These are phyloP conservation scores for Anguilla japonica DNA, from an alignment of 2,113 vertebrate species.

Conservation along the genomic window DNA sequence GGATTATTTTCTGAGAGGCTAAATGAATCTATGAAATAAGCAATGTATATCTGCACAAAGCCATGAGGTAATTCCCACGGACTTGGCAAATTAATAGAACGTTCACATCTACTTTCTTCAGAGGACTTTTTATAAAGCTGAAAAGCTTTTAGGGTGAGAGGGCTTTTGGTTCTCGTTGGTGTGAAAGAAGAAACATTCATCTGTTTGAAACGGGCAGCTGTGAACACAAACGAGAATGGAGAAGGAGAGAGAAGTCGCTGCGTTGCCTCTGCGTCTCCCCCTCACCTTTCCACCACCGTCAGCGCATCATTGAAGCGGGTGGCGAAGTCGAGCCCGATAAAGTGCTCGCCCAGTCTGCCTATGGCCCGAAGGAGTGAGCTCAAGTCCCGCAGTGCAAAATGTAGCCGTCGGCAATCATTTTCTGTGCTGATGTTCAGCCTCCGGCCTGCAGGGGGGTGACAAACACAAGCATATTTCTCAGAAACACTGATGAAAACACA, in stretches of 20 bases:
- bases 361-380: slow-evolving; percentile 93
- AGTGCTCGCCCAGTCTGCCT: slow-evolving; percentile 90
- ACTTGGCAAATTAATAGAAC: background rate
- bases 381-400: slow-evolving; percentile 91
- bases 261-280: background rate
- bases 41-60: background rate
- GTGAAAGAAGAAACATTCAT: background rate
- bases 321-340: slow-evolving; percentile 88
- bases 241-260: background rate
- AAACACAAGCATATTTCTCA: background rate
- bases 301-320: slow-evolving; percentile 86
- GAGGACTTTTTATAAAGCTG: too few species aligned
- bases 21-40: background rate
- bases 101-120: background rate
- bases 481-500: background rate
- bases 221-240: background rate
- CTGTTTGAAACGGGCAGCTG: background rate
- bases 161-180: background rate
- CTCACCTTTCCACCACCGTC: slow-evolving; percentile 90
- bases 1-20: background rate
- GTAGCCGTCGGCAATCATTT: slow-evolving; percentile 90
- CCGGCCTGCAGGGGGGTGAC: slow-evolving; percentile 72
- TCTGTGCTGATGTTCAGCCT: slow-evolving; percentile 92
- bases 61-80: background rate
- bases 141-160: background rate